Conservation (phyloP, 2,113 vertebrate genomes). For the Elgaria multicarinata region DNA sequence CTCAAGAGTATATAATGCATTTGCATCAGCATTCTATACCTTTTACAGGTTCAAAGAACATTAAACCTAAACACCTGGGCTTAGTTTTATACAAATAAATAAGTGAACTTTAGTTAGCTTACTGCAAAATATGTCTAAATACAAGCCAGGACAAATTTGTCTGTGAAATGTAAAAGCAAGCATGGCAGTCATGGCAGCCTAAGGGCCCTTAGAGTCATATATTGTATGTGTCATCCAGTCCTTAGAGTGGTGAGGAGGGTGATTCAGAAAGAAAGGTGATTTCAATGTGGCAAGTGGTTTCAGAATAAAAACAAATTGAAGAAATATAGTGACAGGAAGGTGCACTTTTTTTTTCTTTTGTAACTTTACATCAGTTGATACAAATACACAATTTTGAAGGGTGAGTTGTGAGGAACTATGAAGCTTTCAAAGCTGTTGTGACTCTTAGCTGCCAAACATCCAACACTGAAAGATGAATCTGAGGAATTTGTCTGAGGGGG, state of each 20-base stretch:
- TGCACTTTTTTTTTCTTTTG: not conserved
- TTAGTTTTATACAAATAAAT: not conserved
- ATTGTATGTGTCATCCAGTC: not conserved
- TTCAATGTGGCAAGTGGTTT: slow-evolving; percentile 27
- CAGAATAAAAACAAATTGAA: not conserved
- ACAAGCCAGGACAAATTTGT: slow-evolving; percentile 10
- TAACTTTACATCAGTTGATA: slow-evolving; percentile 28
- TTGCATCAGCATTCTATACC: not conserved
- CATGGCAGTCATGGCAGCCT: not conserved
- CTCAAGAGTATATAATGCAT: not conserved
- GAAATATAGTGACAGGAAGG: slow-evolving; percentile 15
- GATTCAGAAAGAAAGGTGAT: not conserved
- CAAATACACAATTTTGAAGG: slow-evolving; percentile 9
- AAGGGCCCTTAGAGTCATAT: not conserved
- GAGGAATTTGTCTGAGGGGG: not conserved
- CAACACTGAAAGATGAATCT: not conserved
- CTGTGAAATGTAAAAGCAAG: not conserved
- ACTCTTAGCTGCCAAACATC: slow-evolving; percentile 25
- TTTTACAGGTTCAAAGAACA: not conserved
- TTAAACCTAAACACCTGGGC: not conserved
- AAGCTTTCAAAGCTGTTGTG: slow-evolving; percentile 28
- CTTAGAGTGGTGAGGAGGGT: slow-evolving; percentile 1
- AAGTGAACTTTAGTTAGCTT: not conserved
- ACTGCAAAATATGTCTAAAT: not conserved
- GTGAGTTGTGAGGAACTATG: slow-evolving; percentile 2